These are phyloP conservation scores for Salticus scenicus DNA, from an alignment of 2,888 invertebrate genomes.

Conservation along the genomic window DNA sequence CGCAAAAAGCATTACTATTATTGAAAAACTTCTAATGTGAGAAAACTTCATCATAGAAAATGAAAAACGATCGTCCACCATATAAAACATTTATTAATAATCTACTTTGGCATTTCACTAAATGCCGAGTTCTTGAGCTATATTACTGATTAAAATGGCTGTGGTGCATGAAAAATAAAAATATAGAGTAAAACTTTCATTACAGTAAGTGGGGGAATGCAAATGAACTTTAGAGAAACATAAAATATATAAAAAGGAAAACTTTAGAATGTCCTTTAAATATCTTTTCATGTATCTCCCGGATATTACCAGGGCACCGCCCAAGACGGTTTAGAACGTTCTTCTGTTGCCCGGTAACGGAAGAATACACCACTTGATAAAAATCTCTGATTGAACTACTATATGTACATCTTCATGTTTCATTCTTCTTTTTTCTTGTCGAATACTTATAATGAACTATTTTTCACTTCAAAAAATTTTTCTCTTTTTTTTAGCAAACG, in stretches of 20 bases:
- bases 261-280: conserved; percentile 23
- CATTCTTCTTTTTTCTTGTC: no score
- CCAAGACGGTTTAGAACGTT: conserved; percentile 11
- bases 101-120: not conserved
- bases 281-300: conserved; percentile 17
- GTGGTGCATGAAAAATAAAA: not conserved
- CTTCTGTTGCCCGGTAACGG: conserved; percentile 19
- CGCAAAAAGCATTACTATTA: not conserved
- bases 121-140: no score
- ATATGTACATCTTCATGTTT: no score
- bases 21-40: not conserved
- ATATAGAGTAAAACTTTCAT: conserved; percentile 15
- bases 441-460: no score
- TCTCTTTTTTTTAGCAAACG: no score
- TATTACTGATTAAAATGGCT: no score
- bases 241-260: not conserved
- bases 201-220: conserved; percentile 33
- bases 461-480: no score
- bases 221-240: conserved; percentile 21
- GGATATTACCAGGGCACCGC: conserved; percentile 27
- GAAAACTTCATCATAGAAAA: not conserved
- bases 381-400: no score
- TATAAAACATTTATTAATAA: not conserved
- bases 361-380: not conserved
- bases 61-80: not conserved